A percentile compares a stretch with the other conserved stretches of the same genome.
Conservation (phyloP, 2,113 vertebrate genomes). For the Erythrocercus mccallii region DNA sequence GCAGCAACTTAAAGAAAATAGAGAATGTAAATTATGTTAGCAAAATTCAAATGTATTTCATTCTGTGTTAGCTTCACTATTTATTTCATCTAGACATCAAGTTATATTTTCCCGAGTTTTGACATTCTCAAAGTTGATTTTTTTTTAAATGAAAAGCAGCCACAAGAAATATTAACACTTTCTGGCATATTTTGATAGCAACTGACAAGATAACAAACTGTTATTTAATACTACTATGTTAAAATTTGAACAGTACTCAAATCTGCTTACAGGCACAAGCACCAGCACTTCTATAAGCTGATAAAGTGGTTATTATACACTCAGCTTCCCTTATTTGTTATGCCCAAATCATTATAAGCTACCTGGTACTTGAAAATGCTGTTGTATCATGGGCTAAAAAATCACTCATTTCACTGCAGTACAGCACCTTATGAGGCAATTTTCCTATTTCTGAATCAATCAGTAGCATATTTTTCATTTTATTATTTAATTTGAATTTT, state of each 20-base stretch:
- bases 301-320: not conserved
- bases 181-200: constrained; percentile 35
- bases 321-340: not conserved
- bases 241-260: not conserved
- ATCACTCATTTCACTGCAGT: not conserved
- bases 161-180: constrained; percentile 30
- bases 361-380: not conserved
- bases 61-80: not conserved
- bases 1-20: constrained; percentile 85
- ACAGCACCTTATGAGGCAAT: not conserved
- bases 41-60: not conserved
- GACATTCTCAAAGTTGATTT: not conserved
- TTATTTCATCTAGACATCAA: constrained; percentile 33
- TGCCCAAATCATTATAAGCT: not conserved
- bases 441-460: not conserved
- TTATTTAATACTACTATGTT: not conserved
- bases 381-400: not conserved
- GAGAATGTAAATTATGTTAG: not conserved
- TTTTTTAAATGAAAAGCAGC: not conserved
- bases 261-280: not conserved
- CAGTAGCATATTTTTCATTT: not conserved
- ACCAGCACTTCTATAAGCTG: not conserved
- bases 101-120: constrained; percentile 17
- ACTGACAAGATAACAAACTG: constrained; percentile 55
- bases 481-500: not conserved